Base-by-base conservation (phyloP, 1,140 invertebrate genomes). In the Danaus plexippus region DNA sequence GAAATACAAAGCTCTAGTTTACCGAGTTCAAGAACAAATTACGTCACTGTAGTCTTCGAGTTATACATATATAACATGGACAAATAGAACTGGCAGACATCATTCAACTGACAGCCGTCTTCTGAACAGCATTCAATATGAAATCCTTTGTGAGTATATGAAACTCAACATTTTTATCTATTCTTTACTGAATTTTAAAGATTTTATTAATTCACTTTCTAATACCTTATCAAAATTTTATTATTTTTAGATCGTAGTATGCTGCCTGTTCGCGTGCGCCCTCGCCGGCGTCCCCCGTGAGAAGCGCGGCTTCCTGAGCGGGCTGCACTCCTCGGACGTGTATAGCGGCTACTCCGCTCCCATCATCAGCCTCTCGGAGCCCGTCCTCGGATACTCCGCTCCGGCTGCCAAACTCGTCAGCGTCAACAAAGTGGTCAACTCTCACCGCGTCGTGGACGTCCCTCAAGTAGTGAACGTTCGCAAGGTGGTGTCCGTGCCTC, bases 401-500 rank as follows among this genome's bases (percentile, higher is more conserved):
- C 53, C 64, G 13, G 63, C 66, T 1, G 52, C 69, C 10, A 49
- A 56, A 11, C 56, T 75, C 10, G 63, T 75, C 9, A 45, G 64
- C 10, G 66, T 73, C 18, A 69, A 69, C 47, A 73, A 71, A 50
- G 67, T 73, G 9, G 63, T 73, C 7, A 62, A 59, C 53, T 51
- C 63, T 6, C 66, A 58, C 9, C 54, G 54, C 4, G 69, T 69
- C 9, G 51, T 73, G 12, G 55, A 58, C 4, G 68, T 73, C 43
- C 70, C 70, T 9, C 63, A 73, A 55, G 59, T 73, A 10, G 57
- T 74, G 11, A 57, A 65, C 44, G 72, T 74, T n/a, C 69, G 62
- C 51, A 75, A 75, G 57, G 61, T 72, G 0, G 62, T 75, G 32
- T 50, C 53, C 12, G 67, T 65, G 41, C 72, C 69, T 2, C 54